Base-by-base conservation (phyloP, 2,797 vertebrate genomes). In the Myotis findleyi region DNA sequence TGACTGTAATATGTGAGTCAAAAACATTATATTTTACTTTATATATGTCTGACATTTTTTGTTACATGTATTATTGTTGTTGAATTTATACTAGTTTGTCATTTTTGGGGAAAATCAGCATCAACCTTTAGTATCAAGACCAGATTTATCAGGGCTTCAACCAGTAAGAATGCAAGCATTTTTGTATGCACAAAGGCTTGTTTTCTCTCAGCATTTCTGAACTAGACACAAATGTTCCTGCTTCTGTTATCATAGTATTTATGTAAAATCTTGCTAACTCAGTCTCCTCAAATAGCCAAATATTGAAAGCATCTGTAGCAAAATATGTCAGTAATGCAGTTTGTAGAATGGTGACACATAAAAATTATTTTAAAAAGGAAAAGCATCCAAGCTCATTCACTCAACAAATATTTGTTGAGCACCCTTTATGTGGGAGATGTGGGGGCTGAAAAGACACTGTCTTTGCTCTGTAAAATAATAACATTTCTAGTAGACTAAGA, bases 261-360 rank as follows among this genome's bases (percentile, higher is more conserved):
- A 47, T 51, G 68, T 62, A 41, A 75, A 86, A 66, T 41, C 66
- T 82, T 62, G 55, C 30, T 57, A 53, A 25, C 18, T 51, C 25
- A 41, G 5, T 66, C 36, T 83, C 69, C 57, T 80, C 41, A 72
- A 89, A 72, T 76, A 83, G 55, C 41, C 66, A 76, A 44, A 76
- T 80, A 87, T 10, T 47, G 55, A 87, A 94, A 93, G 62, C 72
- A 75, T 96, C 62, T 88, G 81, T 69, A 80, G 27, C 55, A 33
- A 93, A 92, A 89, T 68, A 88, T 87, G 36, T 72, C 80, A 84
- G 38, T 49, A 84, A 66, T 57, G 55, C 72, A 92, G 16, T 33
- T 62, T 89, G 51, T 86, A 44, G 44, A 62, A 81, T 44, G 72
- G 49, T 44, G 89, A 94, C 73, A 53, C 41, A 87, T 55, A 71